A percentile compares a stretch with the other conserved stretches of the same genome.
These are phyloP conservation scores for Molossus alvarezi DNA, from an alignment of 2,797 vertebrate genomes.

Conservation along the genomic window DNA sequence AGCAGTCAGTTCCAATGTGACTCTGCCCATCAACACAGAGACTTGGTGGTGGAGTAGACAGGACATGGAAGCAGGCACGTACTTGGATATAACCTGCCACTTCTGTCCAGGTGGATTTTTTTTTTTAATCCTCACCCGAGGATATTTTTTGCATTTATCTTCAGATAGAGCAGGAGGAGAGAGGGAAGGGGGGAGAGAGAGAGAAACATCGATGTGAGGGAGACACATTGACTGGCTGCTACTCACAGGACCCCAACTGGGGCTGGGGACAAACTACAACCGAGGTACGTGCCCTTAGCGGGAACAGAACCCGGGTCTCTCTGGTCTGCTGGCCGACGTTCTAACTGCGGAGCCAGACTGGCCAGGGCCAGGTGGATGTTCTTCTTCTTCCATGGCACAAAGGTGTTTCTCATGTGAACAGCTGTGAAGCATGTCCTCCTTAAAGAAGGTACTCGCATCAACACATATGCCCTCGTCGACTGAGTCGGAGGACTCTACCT, in stretches of 20 bases:
- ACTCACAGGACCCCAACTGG: too few relatives aligned
- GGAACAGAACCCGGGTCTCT: too few relatives aligned
- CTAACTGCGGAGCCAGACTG: too few relatives aligned
- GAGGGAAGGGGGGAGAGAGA: too few relatives aligned
- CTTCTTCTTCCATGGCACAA: neutral
- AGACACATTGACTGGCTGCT: too few relatives aligned
- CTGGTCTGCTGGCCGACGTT: too few relatives aligned
- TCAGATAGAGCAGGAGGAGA: too few relatives aligned
- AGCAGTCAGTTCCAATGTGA: neutral
- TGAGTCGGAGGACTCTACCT: neutral
- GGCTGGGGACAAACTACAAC: too few relatives aligned
- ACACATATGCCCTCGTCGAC: neutral
- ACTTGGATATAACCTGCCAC: neutral
- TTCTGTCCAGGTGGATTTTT: neutral
- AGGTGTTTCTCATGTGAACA: neutral
- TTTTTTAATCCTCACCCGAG: too few relatives aligned
- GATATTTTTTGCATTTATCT: too few relatives aligned
- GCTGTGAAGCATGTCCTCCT: neutral
- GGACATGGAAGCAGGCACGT: neutral
- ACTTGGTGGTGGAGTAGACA: neutral
- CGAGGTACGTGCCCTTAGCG: too few relatives aligned
- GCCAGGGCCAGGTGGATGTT: neutral
- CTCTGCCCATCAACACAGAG: neutral
- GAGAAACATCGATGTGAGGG: too few relatives aligned
- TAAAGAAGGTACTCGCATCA: neutral